Evolutionary conservation across 2,888 invertebrate genomes (phyloP), one percentile per base, ranked within the genome.

Genomic region (Pseudoips prasinana): DNA sequence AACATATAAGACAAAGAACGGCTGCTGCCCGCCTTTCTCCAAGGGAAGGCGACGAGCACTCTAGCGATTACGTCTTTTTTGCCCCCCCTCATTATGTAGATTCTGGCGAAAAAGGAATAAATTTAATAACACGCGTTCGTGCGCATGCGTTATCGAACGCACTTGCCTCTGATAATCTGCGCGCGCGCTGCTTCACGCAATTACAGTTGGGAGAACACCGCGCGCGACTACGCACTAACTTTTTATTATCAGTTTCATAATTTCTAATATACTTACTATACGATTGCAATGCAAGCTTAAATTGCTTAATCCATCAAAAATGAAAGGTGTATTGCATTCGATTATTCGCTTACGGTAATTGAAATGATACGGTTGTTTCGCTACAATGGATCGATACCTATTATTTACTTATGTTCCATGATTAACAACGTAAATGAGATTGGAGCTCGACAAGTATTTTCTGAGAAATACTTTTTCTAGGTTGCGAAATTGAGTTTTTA

Each of bases 81-180:
- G 81, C 66, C 78, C 78, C 79, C 84, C 80, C 78, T 86, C 81
- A 87, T 88, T 87, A 88, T 88, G 87, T 80, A 87, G 84, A 88
- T 87, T 87, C 82, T 64, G 84, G 72, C 72, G 82, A 86, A 87
- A 87, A 88, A 87, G 81, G 85, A 86, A 87, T 84, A 85, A 82
- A 86, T 87, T 87, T 87, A 87, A 88, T 87, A 85, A 87, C 75
- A 84, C 70, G 82, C 85, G 75, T 87, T 86, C 86, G 84, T 86
- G 86, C 76, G 76, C 84, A 79, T 79, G 83, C 78, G 83, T 86
- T 88, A 87, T 87, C 87, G 84, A 80, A 82, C 78, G 87, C 87
- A 87, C 86, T 86, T 85, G 86, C 74, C 74, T 72, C 84, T 84
- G 88, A 86, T 87, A 85, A 88, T 88, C 87, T 87, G 85, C 76